Evolutionary conservation across 2,113 vertebrate genomes (phyloP).

Genomic region (Pungitius pungitius): DNA sequence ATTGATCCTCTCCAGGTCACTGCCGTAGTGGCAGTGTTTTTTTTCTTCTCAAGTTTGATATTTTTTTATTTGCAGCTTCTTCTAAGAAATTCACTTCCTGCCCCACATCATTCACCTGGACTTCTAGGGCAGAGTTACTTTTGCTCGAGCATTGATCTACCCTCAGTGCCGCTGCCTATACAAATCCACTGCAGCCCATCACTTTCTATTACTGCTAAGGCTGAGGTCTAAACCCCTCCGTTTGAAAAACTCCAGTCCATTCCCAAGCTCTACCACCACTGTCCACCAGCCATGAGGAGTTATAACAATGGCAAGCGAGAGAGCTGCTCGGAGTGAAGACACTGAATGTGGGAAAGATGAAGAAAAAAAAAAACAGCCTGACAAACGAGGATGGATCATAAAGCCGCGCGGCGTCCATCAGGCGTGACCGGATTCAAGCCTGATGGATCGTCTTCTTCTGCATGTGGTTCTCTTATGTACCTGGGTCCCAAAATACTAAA

Average conservation of each 20-base stretch:
- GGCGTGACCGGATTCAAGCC: conserved; percentile 28
- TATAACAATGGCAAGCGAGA: neutral
- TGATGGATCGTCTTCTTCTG: conserved; percentile 35
- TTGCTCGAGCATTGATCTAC: conserved; percentile 20
- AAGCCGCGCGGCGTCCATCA: conserved; percentile 21
- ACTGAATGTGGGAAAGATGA: conserved; percentile 1
- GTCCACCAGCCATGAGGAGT: conserved; percentile 1
- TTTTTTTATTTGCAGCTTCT: conserved; percentile 18
- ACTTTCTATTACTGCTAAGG: conserved; percentile 14
- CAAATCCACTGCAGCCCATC: conserved; percentile 12
- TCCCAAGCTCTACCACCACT: conserved; percentile 27
- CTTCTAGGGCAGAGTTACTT: conserved; percentile 13
- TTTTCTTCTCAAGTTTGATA: conserved; percentile 24
- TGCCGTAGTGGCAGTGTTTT: neutral
- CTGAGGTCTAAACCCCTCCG: conserved; percentile 21
- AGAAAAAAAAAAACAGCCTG: conserved; percentile 6
- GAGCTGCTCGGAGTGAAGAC: conserved; percentile 22
- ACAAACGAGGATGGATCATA: conserved; percentile 27
- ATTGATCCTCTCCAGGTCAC: conserved; percentile 22
- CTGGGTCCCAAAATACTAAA: conserved; percentile 29
- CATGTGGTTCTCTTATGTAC: conserved; percentile 16
- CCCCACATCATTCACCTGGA: conserved; percentile 26
- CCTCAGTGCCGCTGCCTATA: conserved; percentile 1
- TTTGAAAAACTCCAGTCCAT: conserved; percentile 17
- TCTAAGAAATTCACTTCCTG: conserved; percentile 17